Base-by-base conservation (phyloP, 2,888 invertebrate genomes). In the Psococerastis gibbosa region DNA sequence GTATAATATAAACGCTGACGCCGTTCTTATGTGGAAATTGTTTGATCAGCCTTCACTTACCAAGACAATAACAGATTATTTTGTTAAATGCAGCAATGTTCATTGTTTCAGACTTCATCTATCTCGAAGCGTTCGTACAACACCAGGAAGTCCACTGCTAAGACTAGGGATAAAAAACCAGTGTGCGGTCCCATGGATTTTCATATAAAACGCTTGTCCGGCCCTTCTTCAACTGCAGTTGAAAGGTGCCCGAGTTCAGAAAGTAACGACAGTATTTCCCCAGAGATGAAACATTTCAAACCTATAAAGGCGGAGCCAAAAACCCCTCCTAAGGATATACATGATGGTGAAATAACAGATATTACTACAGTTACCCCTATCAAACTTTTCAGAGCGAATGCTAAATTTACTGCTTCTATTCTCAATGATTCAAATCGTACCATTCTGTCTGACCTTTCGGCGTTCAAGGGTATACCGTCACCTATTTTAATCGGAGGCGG, bases 221-320 rank as follows among this genome's bases (percentile, higher is more conserved):
- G n/a, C n/a, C n/a, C n/a, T n/a, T n/a, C n/a, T n/a, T n/a, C n/a
- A n/a, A n/a, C n/a, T n/a, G n/a, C n/a, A n/a, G 38, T 18, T 9
- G 20, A 15, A 9, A 8, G 38, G 22, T 20, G 18, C 22, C 17
- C 16, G n/a, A 38, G 38, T 18, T 17, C 38, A 20, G 38, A 22
- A 5, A 38, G 38, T 11, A 13, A 13, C n/a, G 38, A 38, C 22
- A 38, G 38, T 20, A 38, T 38, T 38, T n/a, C n/a, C 9, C 20
- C 38, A 4, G 38, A 38, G 22, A 15, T 38, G 18, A 16, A 38
- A 5, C 38, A 38, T 20, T 38, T 38, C 18, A 38, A 38, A 38
- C 38, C 38, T 5, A 38, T 38, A 6, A 15, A 20, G 22, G 20
- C 20, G n/a, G 38, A 18, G 9, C 38, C 38, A 3, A 38, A 27